Evolutionary conservation across 2,113 vertebrate genomes (phyloP).

Genomic region (Poecilia latipinna): DNA sequence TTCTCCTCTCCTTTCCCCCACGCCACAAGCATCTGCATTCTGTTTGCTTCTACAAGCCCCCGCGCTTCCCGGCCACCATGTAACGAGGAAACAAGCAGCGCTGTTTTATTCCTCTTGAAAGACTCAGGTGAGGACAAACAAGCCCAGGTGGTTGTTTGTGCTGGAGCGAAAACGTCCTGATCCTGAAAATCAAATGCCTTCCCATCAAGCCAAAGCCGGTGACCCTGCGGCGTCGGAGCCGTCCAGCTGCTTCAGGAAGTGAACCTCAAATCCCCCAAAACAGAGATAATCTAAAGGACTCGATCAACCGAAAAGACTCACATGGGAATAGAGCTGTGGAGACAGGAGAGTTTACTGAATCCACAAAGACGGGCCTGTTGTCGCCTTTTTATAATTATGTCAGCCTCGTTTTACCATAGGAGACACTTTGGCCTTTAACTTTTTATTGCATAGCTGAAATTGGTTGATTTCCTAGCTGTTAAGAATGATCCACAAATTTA

Average conservation of each 20-base stretch:
- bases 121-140: slow-evolving; percentile 56
- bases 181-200: slow-evolving; percentile 52
- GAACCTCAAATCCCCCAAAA: slow-evolving; percentile 27
- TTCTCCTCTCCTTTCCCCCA: slow-evolving; percentile 41
- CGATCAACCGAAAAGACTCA: slow-evolving; percentile 57
- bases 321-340: slow-evolving; percentile 17
- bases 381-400: too few species aligned
- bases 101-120: slow-evolving; percentile 36
- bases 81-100: slow-evolving; percentile 59
- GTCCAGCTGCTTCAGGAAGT: slow-evolving; percentile 36
- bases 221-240: slow-evolving; percentile 8
- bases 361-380: not conserved
- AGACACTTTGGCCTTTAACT: not conserved
- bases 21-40: slow-evolving; percentile 68
- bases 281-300: slow-evolving; percentile 45
- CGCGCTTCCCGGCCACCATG: slow-evolving; percentile 49
- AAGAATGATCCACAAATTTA: not conserved
- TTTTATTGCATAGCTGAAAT: not conserved
- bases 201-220: slow-evolving; percentile 30
- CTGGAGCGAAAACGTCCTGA: slow-evolving; percentile 28
- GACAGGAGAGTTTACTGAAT: slow-evolving; percentile 25
- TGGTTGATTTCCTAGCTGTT: too few species aligned
- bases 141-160: slow-evolving; percentile 43
- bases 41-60: slow-evolving; percentile 58
- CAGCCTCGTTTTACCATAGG: too few species aligned